Percentiles rank a stretch among this genome's conserved stretches.
These are phyloP conservation scores for Eudemis profundana DNA, from an alignment of 2,888 invertebrate genomes.

Conservation along the genomic window DNA sequence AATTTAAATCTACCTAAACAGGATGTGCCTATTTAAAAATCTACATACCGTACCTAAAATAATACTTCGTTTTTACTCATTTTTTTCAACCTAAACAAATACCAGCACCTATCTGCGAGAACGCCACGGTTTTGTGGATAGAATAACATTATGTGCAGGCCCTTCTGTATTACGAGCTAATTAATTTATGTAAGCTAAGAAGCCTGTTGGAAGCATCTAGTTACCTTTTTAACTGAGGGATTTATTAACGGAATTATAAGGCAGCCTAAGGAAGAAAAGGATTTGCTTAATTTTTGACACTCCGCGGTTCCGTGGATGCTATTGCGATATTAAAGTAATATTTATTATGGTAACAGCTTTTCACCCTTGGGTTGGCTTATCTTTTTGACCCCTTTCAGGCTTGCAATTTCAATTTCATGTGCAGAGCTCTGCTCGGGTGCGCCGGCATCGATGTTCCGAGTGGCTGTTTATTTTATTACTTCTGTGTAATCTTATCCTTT, in stretches of 20 bases:
- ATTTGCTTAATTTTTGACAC: constrained; percentile 23
- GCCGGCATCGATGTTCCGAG: constrained; percentile 30
- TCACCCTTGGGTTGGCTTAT: constrained; percentile 38
- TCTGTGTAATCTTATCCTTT: constrained; percentile 36
- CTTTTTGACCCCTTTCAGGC: constrained; percentile 43
- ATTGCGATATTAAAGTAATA: constrained; percentile 36
- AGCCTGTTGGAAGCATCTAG: constrained; percentile 36
- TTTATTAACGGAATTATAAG: constrained; percentile 30
- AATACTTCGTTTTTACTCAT: constrained; percentile 29
- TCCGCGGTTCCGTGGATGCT: constrained; percentile 15
- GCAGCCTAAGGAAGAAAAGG: constrained; percentile 22
- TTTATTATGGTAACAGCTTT: constrained; percentile 41
- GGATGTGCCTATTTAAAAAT: constrained; percentile 28
- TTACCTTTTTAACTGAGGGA: constrained; percentile 39
- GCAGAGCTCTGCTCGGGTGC: constrained; percentile 29
- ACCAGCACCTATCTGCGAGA: constrained; percentile 35
- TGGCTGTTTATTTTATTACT: constrained; percentile 40
- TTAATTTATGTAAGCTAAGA: constrained; percentile 51
- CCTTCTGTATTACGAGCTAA: constrained; percentile 47
- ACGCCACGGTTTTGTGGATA: constrained; percentile 44
- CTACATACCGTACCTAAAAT: constrained; percentile 42
- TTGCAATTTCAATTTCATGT: constrained; percentile 44
- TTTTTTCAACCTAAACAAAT: constrained; percentile 49
- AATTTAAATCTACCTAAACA: constrained; percentile 25
- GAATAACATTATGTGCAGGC: constrained; percentile 44